Base-by-base conservation (phyloP, 2,888 invertebrate genomes). In the Drosophila nr. medialis region DNA sequence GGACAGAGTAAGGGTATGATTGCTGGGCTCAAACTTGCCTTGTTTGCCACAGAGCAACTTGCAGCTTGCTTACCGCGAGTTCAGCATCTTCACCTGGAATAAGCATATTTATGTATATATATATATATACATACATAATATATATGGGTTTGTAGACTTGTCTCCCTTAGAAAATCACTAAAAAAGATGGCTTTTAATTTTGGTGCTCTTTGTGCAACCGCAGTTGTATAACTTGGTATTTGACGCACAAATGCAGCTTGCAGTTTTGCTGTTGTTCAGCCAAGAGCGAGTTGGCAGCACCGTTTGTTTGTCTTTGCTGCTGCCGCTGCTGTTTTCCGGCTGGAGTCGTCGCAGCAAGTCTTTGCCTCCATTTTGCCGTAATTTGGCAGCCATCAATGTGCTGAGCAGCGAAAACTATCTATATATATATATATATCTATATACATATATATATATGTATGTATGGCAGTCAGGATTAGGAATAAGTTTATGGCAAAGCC, bases 311-410 rank as follows among this genome's bases (percentile, higher is more conserved):
- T 56, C 73, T 73, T 74, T 72, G 74, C 32, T 5, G 40, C 32
- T 32, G 59, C 32, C 18, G 36, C 36, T 15, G 51, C 30, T 27
- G 15, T 45, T 64, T 36, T 4, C 32, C n/a, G 24, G 21, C 36
- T 55, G 32, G 63, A 80, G 72, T 63, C 68, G 38, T 65, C 68
- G 38, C 24, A 27, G 38, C 27, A 75, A 70, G 80, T 76, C 65
- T 69, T 61, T 53, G 71, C 68, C 66, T 71, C 74, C 80, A 66
- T 74, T 86, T 86, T 77, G 68, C 75, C 83, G 86, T 84, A 89
- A 84, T 84, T 84, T 84, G 89, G 89, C 84, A 84, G 84, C 75
- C 84, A 86, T 77, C 84, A 75, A 83, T 77, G 88, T 82, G 86
- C 86, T 73, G 86, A 85, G 76, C 76, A 72, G 71, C 81, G 62